Percentiles rank a stretch among this genome's conserved stretches.
Conservation (phyloP, 2,888 invertebrate species). For the Cheilosia scutellata region DNA sequence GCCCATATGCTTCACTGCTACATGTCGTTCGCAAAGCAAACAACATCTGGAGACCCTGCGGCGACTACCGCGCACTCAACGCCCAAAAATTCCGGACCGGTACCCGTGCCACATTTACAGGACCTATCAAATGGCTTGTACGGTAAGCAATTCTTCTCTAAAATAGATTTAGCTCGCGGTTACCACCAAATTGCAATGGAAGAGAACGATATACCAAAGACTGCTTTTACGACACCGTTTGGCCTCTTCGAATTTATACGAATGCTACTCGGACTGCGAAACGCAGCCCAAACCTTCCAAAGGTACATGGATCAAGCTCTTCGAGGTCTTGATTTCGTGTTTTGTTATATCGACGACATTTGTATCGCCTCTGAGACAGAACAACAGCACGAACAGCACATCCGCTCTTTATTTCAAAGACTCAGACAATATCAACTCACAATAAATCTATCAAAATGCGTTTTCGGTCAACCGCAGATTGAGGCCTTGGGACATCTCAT, state of each 20-base stretch:
- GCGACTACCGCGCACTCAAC: too few relatives aligned
- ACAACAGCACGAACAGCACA: neutral
- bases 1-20: too few relatives aligned
- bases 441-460: too few relatives aligned
- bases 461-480: neutral
- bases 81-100: too few relatives aligned
- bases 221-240: slow-evolving; percentile 12
- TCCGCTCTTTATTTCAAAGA: too few relatives aligned
- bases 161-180: slow-evolving; percentile 10
- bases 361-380: neutral
- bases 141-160: neutral
- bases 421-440: too few relatives aligned
- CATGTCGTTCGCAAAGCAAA: too few relatives aligned
- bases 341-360: neutral
- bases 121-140: too few relatives aligned
- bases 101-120: too few relatives aligned
- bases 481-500: neutral
- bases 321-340: neutral
- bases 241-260: slow-evolving; percentile 15
- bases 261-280: slow-evolving; percentile 14
- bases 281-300: slow-evolving; percentile 19
- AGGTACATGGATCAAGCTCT: neutral
- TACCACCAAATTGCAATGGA: slow-evolving; percentile 7
- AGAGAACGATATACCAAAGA: neutral
- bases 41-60: too few relatives aligned